Percentiles rank a stretch among this genome's conserved stretches.
Evolutionary conservation across 2,888 invertebrate genomes (phyloP).

Genomic region (Mylabris sibirica): DNA sequence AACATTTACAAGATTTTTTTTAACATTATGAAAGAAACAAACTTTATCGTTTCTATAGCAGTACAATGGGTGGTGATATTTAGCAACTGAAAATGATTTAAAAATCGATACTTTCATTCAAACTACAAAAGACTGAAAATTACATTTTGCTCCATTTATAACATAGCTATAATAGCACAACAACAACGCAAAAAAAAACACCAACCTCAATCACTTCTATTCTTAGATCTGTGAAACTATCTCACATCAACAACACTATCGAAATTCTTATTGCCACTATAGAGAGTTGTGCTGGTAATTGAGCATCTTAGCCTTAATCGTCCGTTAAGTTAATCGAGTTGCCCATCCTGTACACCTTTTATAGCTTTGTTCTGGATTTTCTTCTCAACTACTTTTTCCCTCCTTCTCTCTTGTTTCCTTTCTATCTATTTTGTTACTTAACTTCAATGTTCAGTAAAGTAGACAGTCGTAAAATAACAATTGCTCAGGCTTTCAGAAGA

Average conservation of each 20-base stretch:
- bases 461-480: constrained; percentile 26
- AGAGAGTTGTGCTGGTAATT: constrained; percentile 11
- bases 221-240: constrained; percentile 7
- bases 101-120: background rate
- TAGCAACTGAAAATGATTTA: background rate
- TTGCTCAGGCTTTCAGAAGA: constrained; percentile 23
- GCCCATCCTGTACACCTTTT: constrained; percentile 11
- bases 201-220: background rate
- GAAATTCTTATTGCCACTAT: constrained; percentile 17
- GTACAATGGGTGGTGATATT: constrained; percentile 1
- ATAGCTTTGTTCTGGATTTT: constrained; percentile 9
- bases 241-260: constrained; percentile 22
- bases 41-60: too few species aligned
- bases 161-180: background rate
- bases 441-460: background rate
- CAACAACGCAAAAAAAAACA: background rate
- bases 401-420: too few species aligned
- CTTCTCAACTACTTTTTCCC: background rate
- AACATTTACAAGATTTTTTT: too few species aligned
- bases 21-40: too few species aligned
- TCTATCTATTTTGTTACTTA: constrained; percentile 4
- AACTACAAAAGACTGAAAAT: background rate
- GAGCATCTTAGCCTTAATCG: constrained; percentile 15
- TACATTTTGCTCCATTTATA: too few species aligned
- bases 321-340: constrained; percentile 15